phyloP scores from a whole-genome alignment of 2,113 vertebrate genomes.

The Oryzias melastigma region DNA sequence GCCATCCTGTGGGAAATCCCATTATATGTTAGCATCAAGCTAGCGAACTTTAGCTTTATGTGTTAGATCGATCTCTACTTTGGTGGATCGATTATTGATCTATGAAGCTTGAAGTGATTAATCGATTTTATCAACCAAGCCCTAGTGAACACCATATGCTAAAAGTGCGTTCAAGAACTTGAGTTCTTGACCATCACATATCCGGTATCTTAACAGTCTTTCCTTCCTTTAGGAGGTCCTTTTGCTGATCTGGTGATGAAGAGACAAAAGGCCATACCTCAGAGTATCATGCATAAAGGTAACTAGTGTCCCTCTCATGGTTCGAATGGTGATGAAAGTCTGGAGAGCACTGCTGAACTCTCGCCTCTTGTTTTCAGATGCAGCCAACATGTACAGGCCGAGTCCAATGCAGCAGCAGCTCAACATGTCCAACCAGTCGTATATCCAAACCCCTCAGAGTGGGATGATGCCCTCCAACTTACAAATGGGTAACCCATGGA shows the following conservation, averaged over 20 bases:
- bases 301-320: neutral
- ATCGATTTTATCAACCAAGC: too few species aligned
- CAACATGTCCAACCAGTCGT: conserved; percentile 39
- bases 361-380: conserved; percentile 44
- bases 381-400: conserved; percentile 48
- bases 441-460: conserved; percentile 26
- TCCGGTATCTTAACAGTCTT: neutral
- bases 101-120: too few species aligned
- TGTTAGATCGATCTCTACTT: too few species aligned
- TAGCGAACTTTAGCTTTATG: too few species aligned
- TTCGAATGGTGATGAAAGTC: neutral
- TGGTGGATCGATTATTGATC: too few species aligned
- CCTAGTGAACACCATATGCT: too few species aligned
- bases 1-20: too few species aligned
- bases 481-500: conserved; percentile 54
- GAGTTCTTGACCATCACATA: too few species aligned
- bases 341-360: neutral
- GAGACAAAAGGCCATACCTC: conserved; percentile 54
- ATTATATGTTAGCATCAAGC: too few species aligned
- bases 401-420: conserved; percentile 40
- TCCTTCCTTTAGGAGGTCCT: conserved; percentile 27
- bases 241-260: conserved; percentile 36
- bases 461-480: conserved; percentile 50
- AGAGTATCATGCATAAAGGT: conserved; percentile 67
- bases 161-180: too few species aligned